phyloP scores from a whole-genome alignment of 30 jellyfish, hydroid and myxozoan genomes.

The Hydra vulgaris region DNA sequence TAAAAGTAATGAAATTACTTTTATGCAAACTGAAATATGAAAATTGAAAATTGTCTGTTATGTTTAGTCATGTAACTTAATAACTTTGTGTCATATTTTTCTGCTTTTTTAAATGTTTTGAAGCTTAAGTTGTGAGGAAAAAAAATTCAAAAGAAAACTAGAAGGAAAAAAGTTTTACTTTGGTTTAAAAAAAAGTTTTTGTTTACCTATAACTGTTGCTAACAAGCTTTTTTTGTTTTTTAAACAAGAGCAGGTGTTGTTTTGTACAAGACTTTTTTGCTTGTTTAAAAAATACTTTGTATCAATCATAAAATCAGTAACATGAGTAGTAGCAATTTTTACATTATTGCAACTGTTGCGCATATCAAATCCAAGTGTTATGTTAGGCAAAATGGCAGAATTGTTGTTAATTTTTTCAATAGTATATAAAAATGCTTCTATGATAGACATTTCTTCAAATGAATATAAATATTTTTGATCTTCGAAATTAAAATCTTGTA shows the following conservation, averaged over 20 bases:
- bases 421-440: constrained; percentile 53
- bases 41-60: no score
- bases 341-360: constrained; percentile 63
- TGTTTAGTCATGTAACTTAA: no score
- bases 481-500: constrained; percentile 34
- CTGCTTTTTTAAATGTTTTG: no score
- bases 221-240: not conserved
- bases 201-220: constrained; percentile 19
- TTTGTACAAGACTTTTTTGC: not conserved
- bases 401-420: constrained; percentile 28
- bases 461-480: constrained; percentile 21
- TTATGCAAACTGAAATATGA: no score
- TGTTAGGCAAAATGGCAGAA: constrained; percentile 34
- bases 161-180: no score
- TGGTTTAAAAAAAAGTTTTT: no score
- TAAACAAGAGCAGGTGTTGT: not conserved
- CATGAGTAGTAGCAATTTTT: constrained; percentile 37
- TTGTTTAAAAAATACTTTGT: not conserved
- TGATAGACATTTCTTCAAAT: constrained; percentile 60
- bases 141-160: no score
- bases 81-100: no score
- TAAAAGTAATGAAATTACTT: no score
- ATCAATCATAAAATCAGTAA: constrained; percentile 55
- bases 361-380: constrained; percentile 55
- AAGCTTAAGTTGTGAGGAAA: no score